A percentile compares a stretch with the other conserved stretches of the same genome.
Evolutionary conservation across 2,888 invertebrate species (phyloP).

Genomic region (Strigamia transsilvanica): DNA sequence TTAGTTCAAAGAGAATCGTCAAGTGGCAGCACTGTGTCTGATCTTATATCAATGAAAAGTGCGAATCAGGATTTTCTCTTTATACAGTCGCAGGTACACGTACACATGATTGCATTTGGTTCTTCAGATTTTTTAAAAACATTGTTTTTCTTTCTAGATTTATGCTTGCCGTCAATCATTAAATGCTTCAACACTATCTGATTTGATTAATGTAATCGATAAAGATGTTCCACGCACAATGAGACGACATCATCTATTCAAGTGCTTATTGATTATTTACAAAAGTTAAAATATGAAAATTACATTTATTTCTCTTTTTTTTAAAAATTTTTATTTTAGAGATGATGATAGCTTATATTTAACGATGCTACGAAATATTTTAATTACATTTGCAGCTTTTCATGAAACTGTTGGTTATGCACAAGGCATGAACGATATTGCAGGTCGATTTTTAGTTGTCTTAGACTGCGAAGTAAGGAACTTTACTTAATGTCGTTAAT

Average conservation of each 20-base stretch:
- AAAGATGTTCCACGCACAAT: slow-evolving; percentile 51
- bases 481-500: background rate
- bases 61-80: background rate
- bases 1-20: background rate
- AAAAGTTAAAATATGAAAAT: background rate
- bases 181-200: background rate
- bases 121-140: background rate
- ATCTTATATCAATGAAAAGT: background rate
- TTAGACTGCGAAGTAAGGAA: slow-evolving; percentile 63
- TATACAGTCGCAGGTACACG: background rate
- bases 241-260: slow-evolving; percentile 35
- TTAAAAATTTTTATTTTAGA: slow-evolving; percentile 54
- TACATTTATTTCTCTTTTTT: background rate
- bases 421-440: slow-evolving; percentile 65
- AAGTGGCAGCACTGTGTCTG: background rate
- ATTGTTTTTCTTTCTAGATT: background rate
- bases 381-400: slow-evolving; percentile 62
- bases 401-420: slow-evolving; percentile 62
- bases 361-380: slow-evolving; percentile 61
- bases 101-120: background rate
- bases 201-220: slow-evolving; percentile 18
- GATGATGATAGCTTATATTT: slow-evolving; percentile 60
- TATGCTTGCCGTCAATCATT: slow-evolving; percentile 37
- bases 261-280: background rate
- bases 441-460: slow-evolving; percentile 62